Base-by-base conservation (phyloP, 2,113 vertebrate species). In the Paraplagusia blochii region DNA sequence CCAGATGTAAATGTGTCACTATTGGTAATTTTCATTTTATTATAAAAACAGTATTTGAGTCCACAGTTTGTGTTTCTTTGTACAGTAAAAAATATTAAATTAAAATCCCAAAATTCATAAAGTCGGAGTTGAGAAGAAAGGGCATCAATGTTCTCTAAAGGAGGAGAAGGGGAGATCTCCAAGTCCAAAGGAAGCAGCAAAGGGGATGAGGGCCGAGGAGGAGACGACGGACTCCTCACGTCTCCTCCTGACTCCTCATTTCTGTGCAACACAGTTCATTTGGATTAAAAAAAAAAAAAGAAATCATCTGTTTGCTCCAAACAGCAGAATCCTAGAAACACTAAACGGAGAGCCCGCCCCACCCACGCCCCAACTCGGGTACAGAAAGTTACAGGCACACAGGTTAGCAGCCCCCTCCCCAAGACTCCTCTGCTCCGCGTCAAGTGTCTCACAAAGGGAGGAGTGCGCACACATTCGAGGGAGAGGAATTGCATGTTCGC, bases 1-100 rank as follows among this genome's bases (percentile, higher is more conserved):
- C 12, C 46, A 59, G 58, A 66, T 71, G 34, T 40, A 52, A 44
- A 75, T 33, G 16, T 58, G 7, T 38, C 18, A 40, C 44, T 73
- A 82, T 80, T 82, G 79, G 81, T 87, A 78, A 82, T 88, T 85
- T 87, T 84, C 54, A 82, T 91, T 91, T 91, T 91, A 91, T 91
- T 91, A 89, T 83, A 79, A 77, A 85, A 87, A 84, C 83, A 84
- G 85, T 88, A 89, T 86, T 87, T 81, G 79, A 90, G 87, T 92
- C 90, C 87, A 91, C 84, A 88, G 86, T 90, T 89, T 85, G 82
- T 80, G 68, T 88, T 88, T 89, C 85, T 89, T 88, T 91, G 80
- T 91, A 90, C 88, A 91, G 87, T 92, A 91, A 90, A 92, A 92
- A 92, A 92, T 86, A 89, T 88, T 90, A 91, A 92, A 90, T 89